Percentiles rank a stretch among this genome's conserved stretches.
phyloP scores from a whole-genome alignment of 2,888 invertebrate genomes.

The Diabrotica balteata region DNA sequence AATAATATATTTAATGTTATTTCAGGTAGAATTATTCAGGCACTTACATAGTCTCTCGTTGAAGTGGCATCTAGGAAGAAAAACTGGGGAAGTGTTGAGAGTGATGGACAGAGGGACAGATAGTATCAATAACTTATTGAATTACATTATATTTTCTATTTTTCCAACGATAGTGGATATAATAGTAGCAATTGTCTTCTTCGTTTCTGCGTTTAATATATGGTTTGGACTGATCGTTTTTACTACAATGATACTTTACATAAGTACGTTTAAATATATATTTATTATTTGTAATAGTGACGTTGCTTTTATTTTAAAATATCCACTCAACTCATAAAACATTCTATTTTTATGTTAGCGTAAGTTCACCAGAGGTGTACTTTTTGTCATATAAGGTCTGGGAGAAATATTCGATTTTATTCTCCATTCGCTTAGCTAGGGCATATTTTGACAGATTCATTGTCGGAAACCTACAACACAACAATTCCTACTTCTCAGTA shows the following conservation, averaged over 20 bases:
- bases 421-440: too few species aligned
- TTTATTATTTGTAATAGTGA: not conserved
- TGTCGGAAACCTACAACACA: too few species aligned
- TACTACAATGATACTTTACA: constrained; percentile 89
- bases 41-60: constrained; percentile 91
- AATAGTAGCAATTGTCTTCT: constrained; percentile 87
- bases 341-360: too few species aligned
- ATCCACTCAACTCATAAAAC: too few species aligned
- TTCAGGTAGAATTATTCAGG: constrained; percentile 79
- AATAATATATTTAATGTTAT: not conserved
- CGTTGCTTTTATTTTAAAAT: not conserved
- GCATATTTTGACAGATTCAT: too few species aligned
- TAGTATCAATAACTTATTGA: constrained; percentile 92
- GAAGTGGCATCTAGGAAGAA: constrained; percentile 92
- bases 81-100: constrained; percentile 95
- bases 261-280: constrained; percentile 70
- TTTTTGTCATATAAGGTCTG: too few species aligned
- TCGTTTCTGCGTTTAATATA: constrained; percentile 84
- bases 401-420: too few species aligned
- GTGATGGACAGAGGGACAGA: constrained; percentile 98
- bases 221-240: constrained; percentile 98
- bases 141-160: constrained; percentile 92
- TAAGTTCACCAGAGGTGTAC: too few species aligned
- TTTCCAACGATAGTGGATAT: constrained; percentile 93
- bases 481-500: too few species aligned